Percentiles rank a stretch among this genome's conserved stretches.
Evolutionary conservation across 2,113 vertebrate species (phyloP).

Genomic region (Malurus cyaneus): DNA sequence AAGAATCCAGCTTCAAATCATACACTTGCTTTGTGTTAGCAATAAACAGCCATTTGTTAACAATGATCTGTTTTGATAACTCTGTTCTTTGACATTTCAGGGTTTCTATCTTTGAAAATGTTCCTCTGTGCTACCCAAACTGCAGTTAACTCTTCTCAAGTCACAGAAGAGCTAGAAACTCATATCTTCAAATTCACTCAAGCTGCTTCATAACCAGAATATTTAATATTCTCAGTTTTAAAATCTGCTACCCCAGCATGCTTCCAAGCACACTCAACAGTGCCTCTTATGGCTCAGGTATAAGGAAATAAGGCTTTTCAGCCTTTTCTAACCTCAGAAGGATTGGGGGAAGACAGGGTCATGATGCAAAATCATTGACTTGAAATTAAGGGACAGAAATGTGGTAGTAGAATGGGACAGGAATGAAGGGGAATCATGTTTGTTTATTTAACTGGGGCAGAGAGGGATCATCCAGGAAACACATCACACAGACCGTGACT

Average conservation of each 20-base stretch:
- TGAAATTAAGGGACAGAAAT: background rate
- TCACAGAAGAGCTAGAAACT: background rate
- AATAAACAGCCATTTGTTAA: slow-evolving; percentile 66
- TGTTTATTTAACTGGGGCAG: background rate
- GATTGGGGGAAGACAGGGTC: background rate
- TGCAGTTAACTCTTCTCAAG: slow-evolving; percentile 49
- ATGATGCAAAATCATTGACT: background rate
- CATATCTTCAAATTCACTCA: background rate
- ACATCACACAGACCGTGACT: background rate
- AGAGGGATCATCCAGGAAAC: background rate
- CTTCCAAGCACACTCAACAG: background rate
- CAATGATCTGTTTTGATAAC: slow-evolving; percentile 62
- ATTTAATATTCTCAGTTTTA: background rate
- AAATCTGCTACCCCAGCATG: background rate
- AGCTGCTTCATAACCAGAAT: background rate
- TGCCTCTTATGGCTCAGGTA: background rate
- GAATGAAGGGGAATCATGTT: background rate
- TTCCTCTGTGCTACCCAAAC: background rate
- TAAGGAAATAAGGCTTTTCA: background rate
- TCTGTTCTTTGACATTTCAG: slow-evolving; percentile 57
- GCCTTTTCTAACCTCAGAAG: background rate
- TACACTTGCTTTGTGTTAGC: slow-evolving; percentile 53
- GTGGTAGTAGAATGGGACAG: background rate
- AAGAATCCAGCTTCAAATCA: slow-evolving; percentile 40
- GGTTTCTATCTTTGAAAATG: slow-evolving; percentile 40